Conservation (phyloP, 2,113 vertebrate species). For the Dromas ardeola region DNA sequence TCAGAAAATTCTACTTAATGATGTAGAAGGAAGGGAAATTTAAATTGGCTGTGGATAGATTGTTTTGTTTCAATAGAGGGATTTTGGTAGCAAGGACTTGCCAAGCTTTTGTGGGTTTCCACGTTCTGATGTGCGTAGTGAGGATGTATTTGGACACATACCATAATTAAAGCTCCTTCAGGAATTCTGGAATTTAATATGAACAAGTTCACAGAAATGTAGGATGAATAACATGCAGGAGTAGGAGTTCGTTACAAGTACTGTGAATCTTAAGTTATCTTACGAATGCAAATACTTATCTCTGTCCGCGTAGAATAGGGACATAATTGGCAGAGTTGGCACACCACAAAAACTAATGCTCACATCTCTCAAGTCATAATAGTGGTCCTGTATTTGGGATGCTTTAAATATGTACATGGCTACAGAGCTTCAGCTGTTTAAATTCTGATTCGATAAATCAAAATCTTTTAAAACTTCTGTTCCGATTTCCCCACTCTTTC, state of each 20-base stretch:
- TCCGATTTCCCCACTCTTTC: not conserved
- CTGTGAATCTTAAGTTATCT: not conserved
- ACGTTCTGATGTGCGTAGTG: not conserved
- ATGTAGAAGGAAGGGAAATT: not conserved
- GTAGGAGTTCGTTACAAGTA: not conserved
- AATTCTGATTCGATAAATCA: not conserved
- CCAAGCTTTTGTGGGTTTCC: not conserved
- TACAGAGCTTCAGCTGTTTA: not conserved
- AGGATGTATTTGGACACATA: not conserved
- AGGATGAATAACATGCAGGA: not conserved
- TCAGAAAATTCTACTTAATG: not conserved
- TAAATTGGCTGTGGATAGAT: not conserved
- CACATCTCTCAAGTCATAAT: accelerated
- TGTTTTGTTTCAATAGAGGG: not conserved
- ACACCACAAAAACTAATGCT: not conserved
- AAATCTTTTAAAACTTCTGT: not conserved
- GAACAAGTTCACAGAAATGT: not conserved
- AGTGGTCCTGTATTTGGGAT: not conserved
- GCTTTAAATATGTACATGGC: not conserved
- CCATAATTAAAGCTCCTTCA: not conserved
- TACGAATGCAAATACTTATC: not conserved
- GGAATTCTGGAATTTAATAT: not conserved
- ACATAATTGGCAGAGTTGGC: not conserved
- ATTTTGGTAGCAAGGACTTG: not conserved
- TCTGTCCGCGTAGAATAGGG: not conserved